phyloP scores from a whole-genome alignment of 1,140 invertebrate species.

The Zaprionus vittiger region DNA sequence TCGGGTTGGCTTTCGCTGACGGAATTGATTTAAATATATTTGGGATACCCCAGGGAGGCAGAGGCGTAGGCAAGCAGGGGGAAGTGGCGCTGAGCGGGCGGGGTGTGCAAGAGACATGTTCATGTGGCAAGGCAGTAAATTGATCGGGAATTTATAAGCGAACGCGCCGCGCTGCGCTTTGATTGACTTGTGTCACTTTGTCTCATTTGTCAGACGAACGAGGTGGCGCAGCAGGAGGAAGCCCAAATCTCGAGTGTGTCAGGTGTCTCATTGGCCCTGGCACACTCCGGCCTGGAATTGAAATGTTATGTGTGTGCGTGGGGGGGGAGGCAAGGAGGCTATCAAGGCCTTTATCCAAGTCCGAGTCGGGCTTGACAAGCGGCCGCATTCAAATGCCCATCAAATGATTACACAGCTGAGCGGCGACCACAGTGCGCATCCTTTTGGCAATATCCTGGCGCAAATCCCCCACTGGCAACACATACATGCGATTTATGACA shows the following conservation, averaged over 20 bases:
- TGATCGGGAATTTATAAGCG: conserved; percentile 76
- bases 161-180: conserved; percentile 56
- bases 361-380: conserved; percentile 52
- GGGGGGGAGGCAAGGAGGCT: not conserved
- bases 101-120: not conserved
- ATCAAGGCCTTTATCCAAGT: not conserved
- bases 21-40: conserved; percentile 84
- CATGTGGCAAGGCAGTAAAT: conserved; percentile 56
- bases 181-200: conserved; percentile 84
- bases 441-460: conserved; percentile 77
- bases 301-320: conserved; percentile 60
- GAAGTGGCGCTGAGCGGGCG: not conserved
- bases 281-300: conserved; percentile 59
- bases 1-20: conserved; percentile 52
- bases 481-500: conserved; percentile 75
- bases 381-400: conserved; percentile 77
- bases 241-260: conserved; percentile 67
- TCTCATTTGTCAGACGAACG: conserved; percentile 83
- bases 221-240: not conserved
- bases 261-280: conserved; percentile 70
- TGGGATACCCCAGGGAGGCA: conserved; percentile 58
- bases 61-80: conserved; percentile 19
- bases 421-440: conserved; percentile 49
- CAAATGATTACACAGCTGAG: conserved; percentile 72
- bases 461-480: conserved; percentile 53